These are phyloP conservation scores for Tragulus kanchil DNA, from an alignment of 2,113 vertebrate species.

Conservation along the genomic window DNA sequence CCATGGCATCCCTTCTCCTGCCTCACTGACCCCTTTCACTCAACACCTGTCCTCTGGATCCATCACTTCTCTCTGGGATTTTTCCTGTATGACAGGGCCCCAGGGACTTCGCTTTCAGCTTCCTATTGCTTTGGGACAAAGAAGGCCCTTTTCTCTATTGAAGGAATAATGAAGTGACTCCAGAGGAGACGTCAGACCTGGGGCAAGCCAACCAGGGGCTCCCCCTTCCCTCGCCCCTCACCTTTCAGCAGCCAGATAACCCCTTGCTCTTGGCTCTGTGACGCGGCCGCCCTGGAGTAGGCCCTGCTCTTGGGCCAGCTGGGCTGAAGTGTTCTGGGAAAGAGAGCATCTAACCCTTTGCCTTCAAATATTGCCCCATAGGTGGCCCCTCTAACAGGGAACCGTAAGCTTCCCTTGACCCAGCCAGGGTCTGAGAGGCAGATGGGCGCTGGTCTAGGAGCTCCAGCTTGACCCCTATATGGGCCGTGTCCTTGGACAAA, in stretches of 20 bases:
- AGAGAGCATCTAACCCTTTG: not conserved
- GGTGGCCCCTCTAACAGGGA: not conserved
- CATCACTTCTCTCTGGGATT: not conserved
- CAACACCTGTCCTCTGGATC: not conserved
- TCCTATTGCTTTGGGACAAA: not conserved
- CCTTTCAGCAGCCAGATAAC: not conserved
- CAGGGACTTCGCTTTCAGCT: not conserved
- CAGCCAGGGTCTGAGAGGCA: not conserved
- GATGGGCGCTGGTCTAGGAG: not conserved
- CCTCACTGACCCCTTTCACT: not conserved
- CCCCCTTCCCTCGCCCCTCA: not conserved
- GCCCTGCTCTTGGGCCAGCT: not conserved
- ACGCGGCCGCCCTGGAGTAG: not conserved
- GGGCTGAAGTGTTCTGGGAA: not conserved
- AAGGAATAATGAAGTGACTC: not conserved
- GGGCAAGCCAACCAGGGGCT: not conserved
- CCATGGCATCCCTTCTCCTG: rapidly evolving
- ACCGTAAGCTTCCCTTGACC: not conserved
- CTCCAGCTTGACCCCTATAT: not conserved
- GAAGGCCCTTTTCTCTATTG: conserved; percentile 40
- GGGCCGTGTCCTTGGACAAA: not conserved
- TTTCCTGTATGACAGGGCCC: not conserved
- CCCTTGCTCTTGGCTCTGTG: not conserved
- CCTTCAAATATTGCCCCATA: not conserved
- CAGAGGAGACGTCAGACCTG: not conserved